Conservation (phyloP, 1,140 invertebrate species). For the Psix sp. region DNA sequence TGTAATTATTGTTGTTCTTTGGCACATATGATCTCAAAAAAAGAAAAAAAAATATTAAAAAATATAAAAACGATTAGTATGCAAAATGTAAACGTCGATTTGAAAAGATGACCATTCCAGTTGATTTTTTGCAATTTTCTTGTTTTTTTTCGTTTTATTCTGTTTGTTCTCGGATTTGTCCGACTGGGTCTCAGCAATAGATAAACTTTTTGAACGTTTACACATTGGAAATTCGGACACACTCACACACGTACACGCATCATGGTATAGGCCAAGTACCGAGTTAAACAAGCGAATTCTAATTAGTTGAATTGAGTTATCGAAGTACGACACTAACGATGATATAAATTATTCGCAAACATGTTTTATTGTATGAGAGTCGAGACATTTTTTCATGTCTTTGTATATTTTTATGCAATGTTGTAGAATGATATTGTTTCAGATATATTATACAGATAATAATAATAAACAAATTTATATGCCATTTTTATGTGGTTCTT, state of each 20-base stretch:
- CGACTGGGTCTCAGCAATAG: slow-evolving; percentile 16
- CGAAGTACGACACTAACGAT: slow-evolving; percentile 65
- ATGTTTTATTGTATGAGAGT: slow-evolving; percentile 77
- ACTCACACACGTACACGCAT: slow-evolving; percentile 41
- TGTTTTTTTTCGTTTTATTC: slow-evolving; percentile 17
- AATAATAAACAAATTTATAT: slow-evolving; percentile 77
- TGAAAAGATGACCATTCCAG: not conserved
- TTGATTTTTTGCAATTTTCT: slow-evolving; percentile 31
- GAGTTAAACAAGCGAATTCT: slow-evolving; percentile 55
- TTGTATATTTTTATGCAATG: slow-evolving; percentile 79
- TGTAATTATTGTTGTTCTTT: slow-evolving; percentile 71
- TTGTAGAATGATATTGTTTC: slow-evolving; percentile 78
- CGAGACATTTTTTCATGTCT: slow-evolving; percentile 78
- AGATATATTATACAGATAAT: slow-evolving; percentile 78
- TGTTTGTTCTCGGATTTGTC: not conserved
- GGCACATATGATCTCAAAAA: slow-evolving; percentile 72
- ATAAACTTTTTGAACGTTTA: slow-evolving; percentile 44
- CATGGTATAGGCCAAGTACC: slow-evolving; percentile 62
- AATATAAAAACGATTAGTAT: slow-evolving; percentile 16
- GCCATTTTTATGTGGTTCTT: too few relatives aligned
- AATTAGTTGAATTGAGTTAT: slow-evolving; percentile 67
- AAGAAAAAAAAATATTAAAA: slow-evolving; percentile 39
- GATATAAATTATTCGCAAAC: slow-evolving; percentile 75
- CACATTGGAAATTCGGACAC: slow-evolving; percentile 27
- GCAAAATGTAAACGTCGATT: slow-evolving; percentile 41